A percentile compares a stretch with the other conserved stretches of the same genome.
Evolutionary conservation across 2,888 invertebrate species (phyloP).

Genomic region (Orgyia antiqua): DNA sequence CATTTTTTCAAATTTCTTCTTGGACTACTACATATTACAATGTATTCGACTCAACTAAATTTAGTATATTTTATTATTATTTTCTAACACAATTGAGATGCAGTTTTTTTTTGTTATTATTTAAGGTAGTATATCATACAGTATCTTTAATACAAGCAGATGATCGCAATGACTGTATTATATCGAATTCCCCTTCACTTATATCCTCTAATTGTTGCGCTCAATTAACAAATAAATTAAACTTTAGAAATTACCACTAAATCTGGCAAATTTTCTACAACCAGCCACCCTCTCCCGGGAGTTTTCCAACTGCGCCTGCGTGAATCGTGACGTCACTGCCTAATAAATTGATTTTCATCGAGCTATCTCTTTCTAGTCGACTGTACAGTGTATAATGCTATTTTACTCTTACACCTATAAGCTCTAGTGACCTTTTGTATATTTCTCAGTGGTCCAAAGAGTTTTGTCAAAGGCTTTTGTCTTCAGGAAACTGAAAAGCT

Average conservation of each 20-base stretch:
- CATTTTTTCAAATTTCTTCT: too few relatives aligned
- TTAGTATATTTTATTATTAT: too few relatives aligned
- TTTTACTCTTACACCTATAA: conserved; percentile 54
- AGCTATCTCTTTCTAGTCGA: conserved; percentile 40
- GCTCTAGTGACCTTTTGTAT: conserved; percentile 71
- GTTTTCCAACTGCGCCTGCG: conserved; percentile 57
- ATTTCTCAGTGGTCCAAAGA: conserved; percentile 62
- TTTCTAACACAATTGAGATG: too few relatives aligned
- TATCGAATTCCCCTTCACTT: too few relatives aligned
- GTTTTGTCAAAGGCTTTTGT: conserved; percentile 66
- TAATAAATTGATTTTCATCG: conserved; percentile 78
- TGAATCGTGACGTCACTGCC: conserved; percentile 70
- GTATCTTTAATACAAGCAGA: too few relatives aligned
- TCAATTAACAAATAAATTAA: too few relatives aligned
- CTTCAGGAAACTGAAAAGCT: conserved; percentile 53
- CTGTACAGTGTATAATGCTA: conserved; percentile 22
- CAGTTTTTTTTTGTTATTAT: too few relatives aligned
- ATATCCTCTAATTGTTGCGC: too few relatives aligned
- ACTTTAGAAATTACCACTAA: conserved; percentile 20
- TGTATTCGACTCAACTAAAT: too few relatives aligned
- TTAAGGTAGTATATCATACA: too few relatives aligned
- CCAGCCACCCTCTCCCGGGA: conserved; percentile 66
- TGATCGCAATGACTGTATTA: too few relatives aligned
- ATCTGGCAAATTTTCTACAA: conserved; percentile 14
- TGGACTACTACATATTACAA: too few relatives aligned